phyloP scores from a whole-genome alignment of 2,113 vertebrate species.

The Baryphthengus martii region DNA sequence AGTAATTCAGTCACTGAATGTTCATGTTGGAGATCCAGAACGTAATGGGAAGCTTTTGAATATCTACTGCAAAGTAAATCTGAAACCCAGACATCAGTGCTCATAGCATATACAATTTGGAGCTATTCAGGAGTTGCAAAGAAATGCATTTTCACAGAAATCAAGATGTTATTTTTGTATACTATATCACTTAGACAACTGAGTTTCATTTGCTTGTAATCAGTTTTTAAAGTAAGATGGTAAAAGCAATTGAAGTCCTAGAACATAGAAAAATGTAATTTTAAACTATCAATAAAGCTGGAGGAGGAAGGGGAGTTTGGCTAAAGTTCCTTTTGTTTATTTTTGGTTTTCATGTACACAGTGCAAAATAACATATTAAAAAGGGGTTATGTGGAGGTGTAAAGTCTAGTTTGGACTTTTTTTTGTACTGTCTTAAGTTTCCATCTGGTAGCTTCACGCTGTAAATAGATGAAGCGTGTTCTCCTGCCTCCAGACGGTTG shows the following conservation, averaged over 20 bases:
- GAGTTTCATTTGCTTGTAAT: constrained; percentile 99
- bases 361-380: constrained; percentile 73
- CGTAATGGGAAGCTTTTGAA: constrained; percentile 81
- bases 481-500: neutral
- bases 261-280: constrained; percentile 98
- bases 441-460: neutral
- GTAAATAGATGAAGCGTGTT: neutral
- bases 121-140: constrained; percentile 91
- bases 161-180: constrained; percentile 99
- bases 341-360: constrained; percentile 72
- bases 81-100: constrained; percentile 85
- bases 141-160: constrained; percentile 99
- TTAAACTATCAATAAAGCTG: constrained; percentile 99
- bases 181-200: constrained; percentile 99
- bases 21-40: constrained; percentile 71
- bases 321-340: constrained; percentile 79
- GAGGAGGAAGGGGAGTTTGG: constrained; percentile 96
- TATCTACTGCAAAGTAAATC: constrained; percentile 77
- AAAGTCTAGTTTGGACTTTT: constrained; percentile 60
- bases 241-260: constrained; percentile 98
- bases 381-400: constrained; percentile 70
- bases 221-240: constrained; percentile 99
- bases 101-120: constrained; percentile 88
- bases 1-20: constrained; percentile 67
- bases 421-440: constrained; percentile 18